Conservation (phyloP, 2,113 vertebrate genomes). For the Marmota monax region DNA sequence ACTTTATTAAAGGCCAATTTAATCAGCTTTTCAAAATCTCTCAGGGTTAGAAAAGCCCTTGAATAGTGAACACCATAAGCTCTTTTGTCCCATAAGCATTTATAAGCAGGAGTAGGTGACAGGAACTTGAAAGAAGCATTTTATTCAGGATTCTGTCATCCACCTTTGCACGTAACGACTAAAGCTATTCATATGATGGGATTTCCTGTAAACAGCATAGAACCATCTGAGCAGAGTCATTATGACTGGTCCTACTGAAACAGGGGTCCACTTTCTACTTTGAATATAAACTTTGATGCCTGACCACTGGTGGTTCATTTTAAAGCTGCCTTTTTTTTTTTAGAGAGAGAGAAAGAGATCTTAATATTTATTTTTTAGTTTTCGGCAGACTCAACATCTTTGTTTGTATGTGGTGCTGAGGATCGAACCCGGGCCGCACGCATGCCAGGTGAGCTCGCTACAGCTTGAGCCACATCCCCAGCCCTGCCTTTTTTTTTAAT, state of each 20-base stretch:
- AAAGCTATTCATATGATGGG: not conserved
- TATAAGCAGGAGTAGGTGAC: not conserved
- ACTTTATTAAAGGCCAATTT: slow-evolving; percentile 30
- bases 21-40: slow-evolving; percentile 36
- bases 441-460: no score
- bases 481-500: no score
- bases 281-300: no score
- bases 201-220: not conserved
- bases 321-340: no score
- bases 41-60: not conserved
- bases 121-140: not conserved
- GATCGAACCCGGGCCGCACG: no score
- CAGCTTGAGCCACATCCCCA: no score
- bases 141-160: not conserved
- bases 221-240: not conserved
- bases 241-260: not conserved
- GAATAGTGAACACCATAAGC: not conserved
- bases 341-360: no score
- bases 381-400: no score
- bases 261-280: no score
- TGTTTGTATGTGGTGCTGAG: no score
- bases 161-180: not conserved
- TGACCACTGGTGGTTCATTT: no score
- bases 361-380: no score
- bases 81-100: not conserved